These are phyloP conservation scores for Lerista edwardsae DNA, from an alignment of 2,797 vertebrate species.

Conservation along the genomic window DNA sequence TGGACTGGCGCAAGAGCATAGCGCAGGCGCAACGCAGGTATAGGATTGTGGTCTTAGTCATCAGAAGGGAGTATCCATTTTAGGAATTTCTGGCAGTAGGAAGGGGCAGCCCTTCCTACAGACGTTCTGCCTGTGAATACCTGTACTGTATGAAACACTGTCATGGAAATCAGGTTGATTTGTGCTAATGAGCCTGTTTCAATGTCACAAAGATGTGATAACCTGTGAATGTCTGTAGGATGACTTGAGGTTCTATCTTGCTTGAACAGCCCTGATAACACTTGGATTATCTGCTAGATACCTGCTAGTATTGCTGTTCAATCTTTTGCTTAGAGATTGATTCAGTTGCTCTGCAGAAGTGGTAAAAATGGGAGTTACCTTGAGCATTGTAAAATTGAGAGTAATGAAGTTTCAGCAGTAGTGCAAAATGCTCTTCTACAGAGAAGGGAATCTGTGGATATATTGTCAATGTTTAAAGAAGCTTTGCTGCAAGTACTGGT, in stretches of 20 bases:
- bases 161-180: conserved; percentile 49
- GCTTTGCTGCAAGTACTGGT: background rate
- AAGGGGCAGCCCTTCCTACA: conserved; percentile 23
- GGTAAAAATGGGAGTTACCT: conserved; percentile 31
- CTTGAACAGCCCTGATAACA: background rate
- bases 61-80: background rate
- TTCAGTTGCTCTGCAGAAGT: background rate
- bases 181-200: conserved; percentile 44
- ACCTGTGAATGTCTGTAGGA: background rate
- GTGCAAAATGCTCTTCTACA: conserved; percentile 55
- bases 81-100: background rate
- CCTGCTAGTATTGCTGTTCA: background rate
- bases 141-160: conserved; percentile 36
- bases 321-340: background rate
- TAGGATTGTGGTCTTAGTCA: too few relatives aligned
- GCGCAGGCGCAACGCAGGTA: too few relatives aligned
- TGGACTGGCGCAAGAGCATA: too few relatives aligned
- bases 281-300: conserved; percentile 9
- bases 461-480: conserved; percentile 40
- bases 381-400: conserved; percentile 49
- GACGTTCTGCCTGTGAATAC: conserved; percentile 20
- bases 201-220: fast-evolving
- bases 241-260: conserved; percentile 24
- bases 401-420: conserved; percentile 34
- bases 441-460: conserved; percentile 34